Evolutionary conservation across 2,888 invertebrate genomes (phyloP), one percentile per base, ranked within the genome.

Genomic region (Mesorhabditis belari): DNA sequence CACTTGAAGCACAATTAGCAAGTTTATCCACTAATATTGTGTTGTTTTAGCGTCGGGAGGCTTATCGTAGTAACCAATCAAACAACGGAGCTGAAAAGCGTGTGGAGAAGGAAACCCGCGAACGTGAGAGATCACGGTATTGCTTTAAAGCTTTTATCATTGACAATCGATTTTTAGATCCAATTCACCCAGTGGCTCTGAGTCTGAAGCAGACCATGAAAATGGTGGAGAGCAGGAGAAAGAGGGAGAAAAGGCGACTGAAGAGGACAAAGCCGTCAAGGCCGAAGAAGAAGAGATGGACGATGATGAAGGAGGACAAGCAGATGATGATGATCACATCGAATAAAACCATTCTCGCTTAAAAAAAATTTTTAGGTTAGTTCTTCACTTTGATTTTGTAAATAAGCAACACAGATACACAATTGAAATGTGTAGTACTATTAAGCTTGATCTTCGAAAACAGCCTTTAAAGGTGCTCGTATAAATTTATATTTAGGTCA

Each of bases 211-310:
- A 28, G 35, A 60, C 19, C n/a, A 51, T 23, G 57, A 50, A 12
- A 57, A 60, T 3, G 60, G 59, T 53, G 57, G 58, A 24, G 55
- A 49, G 25, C 29, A 57, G 51, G 69, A 25, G 26, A 64, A 65
- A 50, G 61, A 60, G 19, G 57, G 51, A 3, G 59, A 61, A 3
- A 59, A 52, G 9, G 63, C 55, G 5, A 55, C 51, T 9, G n/a
- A 17, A n/a, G 6, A 56, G 9, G 59, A 6, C 17, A 24, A 35
- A 24, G 65, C 58, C 29, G 57, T 26, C 60, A 12, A 59, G 17
- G 6, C 21, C 23, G 9, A 9, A 19, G 19, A 6, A 19, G 9
- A 9, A 19, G 9, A 6, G 9, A 19, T 28, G 12, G 29, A 29
- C 28, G 53, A 55, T n/a, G 28, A 12, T 23, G 62, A 60, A 5